phyloP scores from a whole-genome alignment of 2,797 vertebrate genomes.

The Dromococcyx pavoninus region DNA sequence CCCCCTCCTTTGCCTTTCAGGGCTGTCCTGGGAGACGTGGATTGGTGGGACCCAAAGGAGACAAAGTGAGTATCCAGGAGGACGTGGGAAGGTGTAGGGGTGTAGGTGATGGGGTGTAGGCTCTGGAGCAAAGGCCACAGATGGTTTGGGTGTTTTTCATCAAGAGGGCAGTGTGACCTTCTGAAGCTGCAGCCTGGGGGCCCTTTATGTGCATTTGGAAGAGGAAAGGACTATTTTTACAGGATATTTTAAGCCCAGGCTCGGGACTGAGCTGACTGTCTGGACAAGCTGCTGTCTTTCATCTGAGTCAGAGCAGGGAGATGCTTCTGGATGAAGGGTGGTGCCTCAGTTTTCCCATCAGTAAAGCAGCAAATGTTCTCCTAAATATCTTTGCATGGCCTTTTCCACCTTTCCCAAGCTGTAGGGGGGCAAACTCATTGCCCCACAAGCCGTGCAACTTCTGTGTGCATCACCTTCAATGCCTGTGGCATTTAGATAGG shows the following conservation, averaged over 20 bases:
- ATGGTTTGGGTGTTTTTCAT: neutral
- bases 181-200: neutral
- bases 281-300: neutral
- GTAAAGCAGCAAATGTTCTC: neutral
- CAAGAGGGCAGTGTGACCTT: neutral
- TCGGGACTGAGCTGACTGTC: neutral
- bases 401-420: neutral
- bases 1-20: constrained; percentile 66
- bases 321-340: neutral
- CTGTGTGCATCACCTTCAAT: fast-evolving
- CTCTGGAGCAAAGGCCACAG: fast-evolving
- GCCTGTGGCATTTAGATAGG: neutral
- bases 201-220: fast-evolving
- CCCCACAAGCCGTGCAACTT: fast-evolving
- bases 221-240: neutral
- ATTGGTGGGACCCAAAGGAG: constrained; percentile 84
- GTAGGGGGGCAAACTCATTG: neutral
- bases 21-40: constrained; percentile 84
- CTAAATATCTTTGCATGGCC: neutral
- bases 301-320: neutral
- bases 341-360: neutral
- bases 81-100: fast-evolving
- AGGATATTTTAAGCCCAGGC: neutral
- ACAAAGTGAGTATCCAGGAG: constrained; percentile 78
- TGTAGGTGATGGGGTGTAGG: neutral